Evolutionary conservation across 2,797 vertebrate genomes (phyloP).

Genomic region (Sandelia bainsii): DNA sequence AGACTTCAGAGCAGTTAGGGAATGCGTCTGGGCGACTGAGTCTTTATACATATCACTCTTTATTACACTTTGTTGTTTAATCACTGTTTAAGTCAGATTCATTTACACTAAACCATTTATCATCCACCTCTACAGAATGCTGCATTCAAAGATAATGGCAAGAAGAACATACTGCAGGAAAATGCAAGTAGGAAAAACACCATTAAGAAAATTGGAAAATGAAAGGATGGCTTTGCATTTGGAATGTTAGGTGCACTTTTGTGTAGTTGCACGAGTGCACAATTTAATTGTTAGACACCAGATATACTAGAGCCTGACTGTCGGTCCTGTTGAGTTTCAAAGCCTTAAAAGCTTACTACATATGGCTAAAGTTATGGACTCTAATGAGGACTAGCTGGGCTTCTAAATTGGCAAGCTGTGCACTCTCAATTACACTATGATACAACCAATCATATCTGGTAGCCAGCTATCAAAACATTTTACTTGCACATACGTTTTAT

Average conservation of each 20-base stretch:
- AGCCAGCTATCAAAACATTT: neutral
- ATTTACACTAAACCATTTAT: constrained; percentile 63
- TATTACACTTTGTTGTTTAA: constrained; percentile 42
- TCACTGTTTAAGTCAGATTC: constrained; percentile 58
- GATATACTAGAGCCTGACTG: neutral
- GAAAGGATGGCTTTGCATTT: constrained; percentile 21
- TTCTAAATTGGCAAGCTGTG: neutral
- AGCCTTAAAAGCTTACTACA: neutral
- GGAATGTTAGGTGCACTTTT: constrained; percentile 4
- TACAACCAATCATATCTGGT: neutral
- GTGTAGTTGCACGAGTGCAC: neutral
- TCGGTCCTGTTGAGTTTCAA: neutral
- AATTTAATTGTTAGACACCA: neutral
- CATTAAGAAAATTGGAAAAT: constrained; percentile 31
- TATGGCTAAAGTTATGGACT: neutral
- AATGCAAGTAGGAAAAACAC: constrained; percentile 12
- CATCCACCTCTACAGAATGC: constrained; percentile 42
- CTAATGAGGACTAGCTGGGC: neutral
- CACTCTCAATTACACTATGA: neutral
- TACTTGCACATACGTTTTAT: neutral
- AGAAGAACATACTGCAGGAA: constrained; percentile 23
- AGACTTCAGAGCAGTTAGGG: constrained; percentile 19
- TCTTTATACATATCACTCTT: constrained; percentile 32
- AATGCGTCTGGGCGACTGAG: constrained; percentile 54
- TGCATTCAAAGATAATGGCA: constrained; percentile 49